Evolutionary conservation across 2,797 vertebrate species (phyloP).

Genomic region (Coranthus polyacanthus): DNA sequence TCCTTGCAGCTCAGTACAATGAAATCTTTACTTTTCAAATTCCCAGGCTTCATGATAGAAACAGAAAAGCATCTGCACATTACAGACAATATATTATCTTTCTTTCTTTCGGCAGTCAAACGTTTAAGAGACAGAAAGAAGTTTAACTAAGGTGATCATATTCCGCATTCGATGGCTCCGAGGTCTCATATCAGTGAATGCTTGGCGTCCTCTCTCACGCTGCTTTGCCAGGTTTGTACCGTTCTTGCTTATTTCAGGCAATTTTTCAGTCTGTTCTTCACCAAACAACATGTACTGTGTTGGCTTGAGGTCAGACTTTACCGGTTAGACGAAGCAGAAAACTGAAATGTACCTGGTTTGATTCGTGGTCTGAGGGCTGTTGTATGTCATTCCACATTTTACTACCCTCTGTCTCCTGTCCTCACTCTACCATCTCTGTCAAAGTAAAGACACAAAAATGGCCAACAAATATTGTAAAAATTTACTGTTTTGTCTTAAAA

Average conservation of each 20-base stretch:
- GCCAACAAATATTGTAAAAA: too few relatives aligned
- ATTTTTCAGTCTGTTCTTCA: slow-evolving; percentile 21
- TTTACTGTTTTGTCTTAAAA: too few relatives aligned
- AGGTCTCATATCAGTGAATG: slow-evolving; percentile 21
- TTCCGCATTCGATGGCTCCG: slow-evolving; percentile 9
- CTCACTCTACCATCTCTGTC: too few relatives aligned
- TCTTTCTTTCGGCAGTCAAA: not conserved
- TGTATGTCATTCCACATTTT: too few relatives aligned
- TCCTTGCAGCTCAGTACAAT: slow-evolving; percentile 18
- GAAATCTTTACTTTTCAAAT: slow-evolving; percentile 1
- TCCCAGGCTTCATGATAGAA: slow-evolving; percentile 2
- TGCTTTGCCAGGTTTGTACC: slow-evolving; percentile 27
- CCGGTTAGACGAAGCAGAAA: too few relatives aligned
- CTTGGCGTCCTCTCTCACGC: slow-evolving; percentile 14
- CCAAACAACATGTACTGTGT: not conserved
- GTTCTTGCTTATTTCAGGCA: slow-evolving; percentile 6
- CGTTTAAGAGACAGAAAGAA: slow-evolving; percentile 5
- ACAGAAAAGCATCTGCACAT: slow-evolving; percentile 1
- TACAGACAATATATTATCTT: too few relatives aligned
- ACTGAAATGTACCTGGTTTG: too few relatives aligned
- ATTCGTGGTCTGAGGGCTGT: too few relatives aligned
- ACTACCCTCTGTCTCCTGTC: too few relatives aligned
- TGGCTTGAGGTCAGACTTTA: not conserved
- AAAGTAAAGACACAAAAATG: too few relatives aligned
- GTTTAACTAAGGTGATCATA: not conserved